Base-by-base conservation (phyloP, 2,888 invertebrate species). In the Lasioglossum vierecki region DNA sequence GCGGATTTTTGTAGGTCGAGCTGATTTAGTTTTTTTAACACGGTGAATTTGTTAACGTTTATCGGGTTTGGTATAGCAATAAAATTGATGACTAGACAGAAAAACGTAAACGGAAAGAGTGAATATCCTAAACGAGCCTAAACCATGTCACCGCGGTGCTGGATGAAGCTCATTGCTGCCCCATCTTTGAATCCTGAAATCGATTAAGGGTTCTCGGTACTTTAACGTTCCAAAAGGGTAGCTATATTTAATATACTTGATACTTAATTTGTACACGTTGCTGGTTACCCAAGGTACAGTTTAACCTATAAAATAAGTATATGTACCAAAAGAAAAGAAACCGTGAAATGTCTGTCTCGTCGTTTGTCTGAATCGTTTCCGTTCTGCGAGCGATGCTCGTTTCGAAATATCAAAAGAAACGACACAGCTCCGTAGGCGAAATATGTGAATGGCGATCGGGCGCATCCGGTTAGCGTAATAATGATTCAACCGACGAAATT, bases 381-480 rank as follows among this genome's bases (percentile, higher is more conserved):
- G 30, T 72, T 79, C 86, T 79, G 79, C 9, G n/a, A 66, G 30
- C 72, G 84, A 79, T 57, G 76, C 71, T 83, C 49, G 35, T 74
- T 35, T 35, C 15, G 8, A 18, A 18, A 30, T 30, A 26, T 15
- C 26, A 30, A 2, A 26, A 30, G 72, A 75, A 76, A 66, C 74
- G 30, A 39, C 79, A 39, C 79, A 82, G 66, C 35, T 82, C 66
- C 71, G 30, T 68, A 76, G 18, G 39, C n/a, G 79, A 79, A 75
- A 77, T 44, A 71, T 73, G 76, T 44, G 60, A 60, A 78, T 80
- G 76, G 72, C 80, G 87, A 87, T 83, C 73, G 82, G 5, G 44
- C 68, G 60, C 57, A 77, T n/a, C 74, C 77, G 63, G 70, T 77
- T 82, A 79, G 66, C 30, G 26, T 71, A 53, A n/a, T 66, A 66